These are phyloP conservation scores for Temnothorax rugatulus DNA, from an alignment of 2,888 invertebrate genomes.

Conservation along the genomic window DNA sequence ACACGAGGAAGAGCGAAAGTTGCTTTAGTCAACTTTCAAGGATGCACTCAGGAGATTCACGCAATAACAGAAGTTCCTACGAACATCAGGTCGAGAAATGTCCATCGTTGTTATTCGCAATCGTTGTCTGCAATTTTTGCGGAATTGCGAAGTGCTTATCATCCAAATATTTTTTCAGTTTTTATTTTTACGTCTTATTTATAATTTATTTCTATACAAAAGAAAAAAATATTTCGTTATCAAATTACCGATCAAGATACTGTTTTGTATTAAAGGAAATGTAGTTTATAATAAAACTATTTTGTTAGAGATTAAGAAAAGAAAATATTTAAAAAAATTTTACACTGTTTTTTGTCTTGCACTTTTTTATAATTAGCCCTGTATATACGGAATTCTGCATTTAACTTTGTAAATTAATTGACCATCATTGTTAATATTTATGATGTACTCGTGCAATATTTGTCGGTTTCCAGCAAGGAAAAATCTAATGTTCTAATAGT, in stretches of 20 bases:
- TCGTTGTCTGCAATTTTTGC: neutral
- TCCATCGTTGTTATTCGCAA: neutral
- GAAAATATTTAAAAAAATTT: neutral
- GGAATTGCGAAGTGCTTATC: neutral
- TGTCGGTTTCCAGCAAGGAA: neutral
- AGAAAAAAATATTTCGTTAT: neutral
- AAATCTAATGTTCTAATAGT: neutral
- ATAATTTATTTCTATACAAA: constrained; percentile 3
- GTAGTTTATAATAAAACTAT: neutral
- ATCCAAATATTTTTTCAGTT: neutral
- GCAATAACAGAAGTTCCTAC: neutral
- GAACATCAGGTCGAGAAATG: neutral
- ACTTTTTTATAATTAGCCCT: neutral
- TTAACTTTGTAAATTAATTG: constrained; percentile 15
- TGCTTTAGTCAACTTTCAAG: neutral
- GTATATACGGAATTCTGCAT: neutral
- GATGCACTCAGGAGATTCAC: neutral
- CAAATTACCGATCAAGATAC: neutral
- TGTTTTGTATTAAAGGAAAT: constrained; percentile 2
- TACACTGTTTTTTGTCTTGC: neutral
- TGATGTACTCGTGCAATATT: neutral
- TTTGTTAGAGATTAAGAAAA: neutral
- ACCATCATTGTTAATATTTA: neutral
- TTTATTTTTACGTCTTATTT: neutral
- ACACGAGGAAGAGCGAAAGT: neutral